Base-by-base conservation (phyloP, 1,140 invertebrate genomes). In the Brachystomella parvula region DNA sequence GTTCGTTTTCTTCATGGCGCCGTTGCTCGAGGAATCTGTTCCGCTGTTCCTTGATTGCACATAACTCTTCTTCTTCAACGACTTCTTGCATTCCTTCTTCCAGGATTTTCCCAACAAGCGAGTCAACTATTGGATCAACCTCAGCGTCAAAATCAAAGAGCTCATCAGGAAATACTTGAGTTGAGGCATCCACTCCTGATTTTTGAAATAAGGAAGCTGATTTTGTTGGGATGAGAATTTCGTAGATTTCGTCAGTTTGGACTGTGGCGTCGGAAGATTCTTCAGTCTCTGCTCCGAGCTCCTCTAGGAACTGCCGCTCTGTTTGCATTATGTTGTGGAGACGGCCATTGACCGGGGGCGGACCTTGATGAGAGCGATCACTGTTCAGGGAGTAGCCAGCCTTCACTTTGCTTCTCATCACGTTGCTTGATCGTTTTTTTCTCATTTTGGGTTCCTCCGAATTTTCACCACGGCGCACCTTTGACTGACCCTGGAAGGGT, bases 41-140 rank as follows among this genome's bases (percentile, higher is more conserved):
- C 29, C 63, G 28, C 31, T 68, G 32, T 24, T 65, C 66, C 31
- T 53, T 31, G 33, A 68, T 26, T 19, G 53, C 60, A 1, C 24
- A 29, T 29, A 68, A 35, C 30, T 68, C 66, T 57, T 68, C 66
- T 29, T 68, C 66, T 30, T 68, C 66, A 30, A 68, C 49, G 19
- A 61, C 63, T 30, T 68, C 66, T 26, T 17, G 1, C 28, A 66
- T 39, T 57, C 44, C 67, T 32, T 68, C 63, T 62, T 68, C 57
- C 24, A 68, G 19, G 21, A 65, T 65, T 44, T 61, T 65, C 19
- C 39, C 63, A n/a, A 68, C 56, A 3, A 68, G 21, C 9, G 63
- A 24, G 15, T 68, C 63, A 1, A 68, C 24, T n/a, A 68, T 21
- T 1, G 67, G 63, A 30, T 65, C 30, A 1, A 68, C 57, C 28